A percentile compares a stretch with the other conserved stretches of the same genome.
Evolutionary conservation across 2,113 vertebrate genomes (phyloP).

Genomic region (Nannobrachium achirus): DNA sequence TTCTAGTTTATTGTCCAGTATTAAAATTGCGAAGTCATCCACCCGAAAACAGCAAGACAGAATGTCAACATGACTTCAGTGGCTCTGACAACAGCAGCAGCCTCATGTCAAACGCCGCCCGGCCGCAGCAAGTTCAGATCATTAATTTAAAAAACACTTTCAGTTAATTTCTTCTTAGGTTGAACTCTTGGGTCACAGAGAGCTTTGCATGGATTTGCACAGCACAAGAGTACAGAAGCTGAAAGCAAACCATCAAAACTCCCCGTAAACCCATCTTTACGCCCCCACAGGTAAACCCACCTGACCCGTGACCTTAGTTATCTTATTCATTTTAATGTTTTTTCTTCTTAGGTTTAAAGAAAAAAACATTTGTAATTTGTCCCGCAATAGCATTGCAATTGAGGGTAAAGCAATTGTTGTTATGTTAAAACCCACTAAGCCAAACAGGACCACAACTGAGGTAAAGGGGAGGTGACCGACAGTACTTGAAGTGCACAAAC

Average conservation of each 20-base stretch:
- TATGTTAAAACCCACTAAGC: too few species aligned
- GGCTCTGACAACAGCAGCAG: slow-evolving; percentile 7
- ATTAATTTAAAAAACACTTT: slow-evolving; percentile 1
- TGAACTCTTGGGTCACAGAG: slow-evolving; percentile 73
- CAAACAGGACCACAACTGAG: too few species aligned
- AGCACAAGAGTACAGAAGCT: slow-evolving; percentile 83
- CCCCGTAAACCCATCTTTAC: slow-evolving; percentile 67
- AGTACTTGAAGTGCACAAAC: slow-evolving; percentile 95
- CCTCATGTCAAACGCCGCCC: neutral
- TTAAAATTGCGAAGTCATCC: slow-evolving; percentile 96
- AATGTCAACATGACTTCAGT: neutral
- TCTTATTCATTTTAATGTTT: neutral
- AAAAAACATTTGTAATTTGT: neutral
- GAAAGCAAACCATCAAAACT: slow-evolving; percentile 98
- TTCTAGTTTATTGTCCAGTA: slow-evolving; percentile 63
- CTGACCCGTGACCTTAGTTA: too few species aligned
- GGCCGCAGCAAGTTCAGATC: neutral
- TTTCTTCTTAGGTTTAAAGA: neutral
- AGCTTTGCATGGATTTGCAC: slow-evolving; percentile 99
- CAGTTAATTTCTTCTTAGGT: slow-evolving; percentile 5
- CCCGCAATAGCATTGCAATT: too few species aligned
- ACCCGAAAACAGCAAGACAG: slow-evolving; percentile 94
- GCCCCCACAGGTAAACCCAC: too few species aligned
- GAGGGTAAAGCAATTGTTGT: too few species aligned
- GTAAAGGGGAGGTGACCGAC: slow-evolving; percentile 73